These are phyloP conservation scores for Conistra vaccinii DNA, from an alignment of 2,888 invertebrate species.

Conservation along the genomic window DNA sequence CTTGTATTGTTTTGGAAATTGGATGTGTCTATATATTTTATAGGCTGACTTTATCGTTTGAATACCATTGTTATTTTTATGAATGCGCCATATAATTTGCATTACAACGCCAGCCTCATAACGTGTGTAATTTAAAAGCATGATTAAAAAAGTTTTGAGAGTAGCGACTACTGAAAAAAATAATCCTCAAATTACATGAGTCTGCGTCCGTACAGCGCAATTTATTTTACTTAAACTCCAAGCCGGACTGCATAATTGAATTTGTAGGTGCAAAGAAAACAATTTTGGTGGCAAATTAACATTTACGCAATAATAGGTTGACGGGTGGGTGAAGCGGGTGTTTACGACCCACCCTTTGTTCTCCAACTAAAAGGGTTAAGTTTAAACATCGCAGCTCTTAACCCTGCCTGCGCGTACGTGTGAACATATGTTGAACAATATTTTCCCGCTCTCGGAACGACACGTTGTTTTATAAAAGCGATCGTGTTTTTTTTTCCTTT, in stretches of 20 bases:
- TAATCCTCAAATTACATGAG: constrained; percentile 40
- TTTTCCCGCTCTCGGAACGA: constrained; percentile 67
- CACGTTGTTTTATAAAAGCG: constrained; percentile 69
- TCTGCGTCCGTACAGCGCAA: constrained; percentile 61
- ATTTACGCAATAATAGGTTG: constrained; percentile 76
- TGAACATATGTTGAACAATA: constrained; percentile 75
- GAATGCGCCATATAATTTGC: constrained; percentile 29
- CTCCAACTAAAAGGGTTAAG: constrained; percentile 83
- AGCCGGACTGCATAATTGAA: constrained; percentile 70
- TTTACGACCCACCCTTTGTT: constrained; percentile 81
- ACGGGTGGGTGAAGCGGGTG: constrained; percentile 68
- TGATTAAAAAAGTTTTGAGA: constrained; percentile 56
- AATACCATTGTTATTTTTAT: constrained; percentile 24
- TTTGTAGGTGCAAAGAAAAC: constrained; percentile 75
- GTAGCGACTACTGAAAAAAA: constrained; percentile 36
- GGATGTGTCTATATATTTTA: constrained; percentile 19
- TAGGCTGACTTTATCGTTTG: constrained; percentile 20
- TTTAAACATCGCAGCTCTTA: constrained; percentile 79
- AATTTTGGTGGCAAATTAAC: constrained; percentile 76
- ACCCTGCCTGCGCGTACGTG: constrained; percentile 74
- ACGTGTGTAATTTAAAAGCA: constrained; percentile 36
- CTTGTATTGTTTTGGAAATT: constrained; percentile 23
- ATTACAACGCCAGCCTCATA: constrained; percentile 15
- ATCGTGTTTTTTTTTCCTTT: constrained; percentile 61
- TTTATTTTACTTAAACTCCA: constrained; percentile 71